These are phyloP conservation scores for Apaloderma vittatum DNA, from an alignment of 2,113 vertebrate species.

Conservation along the genomic window DNA sequence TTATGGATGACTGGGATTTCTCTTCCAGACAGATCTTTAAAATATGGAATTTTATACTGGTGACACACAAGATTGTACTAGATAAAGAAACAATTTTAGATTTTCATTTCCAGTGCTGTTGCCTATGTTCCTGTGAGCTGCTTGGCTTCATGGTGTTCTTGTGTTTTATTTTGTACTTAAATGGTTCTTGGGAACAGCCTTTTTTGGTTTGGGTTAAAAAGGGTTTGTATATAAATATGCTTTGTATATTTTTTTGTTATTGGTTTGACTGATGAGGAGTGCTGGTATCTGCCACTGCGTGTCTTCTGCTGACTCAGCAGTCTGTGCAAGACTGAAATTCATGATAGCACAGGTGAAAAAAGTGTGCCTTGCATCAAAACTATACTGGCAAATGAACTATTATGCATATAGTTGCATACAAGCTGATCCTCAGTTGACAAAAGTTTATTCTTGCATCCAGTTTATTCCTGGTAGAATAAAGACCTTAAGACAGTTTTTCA, in stretches of 20 bases:
- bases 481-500: background rate
- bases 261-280: background rate
- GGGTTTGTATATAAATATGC: background rate
- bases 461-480: background rate
- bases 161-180: background rate
- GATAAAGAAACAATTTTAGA: background rate
- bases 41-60: background rate
- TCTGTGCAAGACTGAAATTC: background rate
- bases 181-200: background rate
- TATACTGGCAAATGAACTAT: background rate
- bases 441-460: background rate
- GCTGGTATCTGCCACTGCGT: background rate
- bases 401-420: background rate
- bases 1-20: background rate
- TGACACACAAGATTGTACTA: background rate
- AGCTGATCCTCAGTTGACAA: background rate
- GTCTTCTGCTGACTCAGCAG: background rate
- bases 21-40: background rate
- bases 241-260: background rate
- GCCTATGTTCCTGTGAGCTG: background rate
- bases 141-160: background rate
- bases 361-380: background rate
- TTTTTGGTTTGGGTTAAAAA: background rate
- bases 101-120: background rate
- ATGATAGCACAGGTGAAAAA: background rate